Evolutionary conservation across 2,888 invertebrate species (phyloP).

Genomic region (Hylaea fasciaria): DNA sequence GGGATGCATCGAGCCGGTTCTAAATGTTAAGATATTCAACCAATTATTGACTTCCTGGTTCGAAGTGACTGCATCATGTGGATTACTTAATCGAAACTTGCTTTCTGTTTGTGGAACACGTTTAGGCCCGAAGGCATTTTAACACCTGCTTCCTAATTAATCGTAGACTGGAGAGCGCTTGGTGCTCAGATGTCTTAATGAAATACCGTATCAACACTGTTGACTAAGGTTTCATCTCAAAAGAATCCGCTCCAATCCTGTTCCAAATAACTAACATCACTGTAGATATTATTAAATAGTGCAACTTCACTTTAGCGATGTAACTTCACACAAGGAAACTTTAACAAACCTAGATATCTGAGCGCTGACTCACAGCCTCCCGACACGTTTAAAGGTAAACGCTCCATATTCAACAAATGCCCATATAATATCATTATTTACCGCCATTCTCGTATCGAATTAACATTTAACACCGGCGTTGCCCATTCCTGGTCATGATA

Average conservation of each 20-base stretch:
- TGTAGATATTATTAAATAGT: not conserved
- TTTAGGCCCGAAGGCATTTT: constrained; percentile 11
- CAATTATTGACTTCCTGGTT: not conserved
- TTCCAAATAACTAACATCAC: not conserved
- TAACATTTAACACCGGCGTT: constrained; percentile 31
- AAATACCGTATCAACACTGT: too few relatives aligned
- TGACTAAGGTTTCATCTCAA: too few relatives aligned
- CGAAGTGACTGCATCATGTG: not conserved
- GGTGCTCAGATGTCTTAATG: too few relatives aligned
- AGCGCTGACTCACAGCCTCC: constrained; percentile 9
- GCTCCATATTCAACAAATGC: constrained; percentile 16
- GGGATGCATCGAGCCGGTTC: constrained; percentile 3
- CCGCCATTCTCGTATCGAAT: constrained; percentile 16
- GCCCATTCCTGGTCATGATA: constrained; percentile 8
- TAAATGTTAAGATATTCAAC: constrained; percentile 11
- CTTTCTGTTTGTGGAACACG: constrained; percentile 19
- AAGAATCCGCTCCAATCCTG: too few relatives aligned
- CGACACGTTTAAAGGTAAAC: constrained; percentile 9
- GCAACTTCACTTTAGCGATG: constrained; percentile 4
- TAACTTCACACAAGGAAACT: constrained; percentile 18
- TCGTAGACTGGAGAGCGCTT: not conserved
- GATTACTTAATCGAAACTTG: not conserved
- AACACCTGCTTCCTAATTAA: constrained; percentile 10
- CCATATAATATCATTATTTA: constrained; percentile 18
- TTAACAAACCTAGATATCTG: constrained; percentile 6